These are phyloP conservation scores for Calvadosia cruxmelitensis DNA, from an alignment of 30 jellyfish, hydroid and myxozoan genomes.

Conservation along the genomic window DNA sequence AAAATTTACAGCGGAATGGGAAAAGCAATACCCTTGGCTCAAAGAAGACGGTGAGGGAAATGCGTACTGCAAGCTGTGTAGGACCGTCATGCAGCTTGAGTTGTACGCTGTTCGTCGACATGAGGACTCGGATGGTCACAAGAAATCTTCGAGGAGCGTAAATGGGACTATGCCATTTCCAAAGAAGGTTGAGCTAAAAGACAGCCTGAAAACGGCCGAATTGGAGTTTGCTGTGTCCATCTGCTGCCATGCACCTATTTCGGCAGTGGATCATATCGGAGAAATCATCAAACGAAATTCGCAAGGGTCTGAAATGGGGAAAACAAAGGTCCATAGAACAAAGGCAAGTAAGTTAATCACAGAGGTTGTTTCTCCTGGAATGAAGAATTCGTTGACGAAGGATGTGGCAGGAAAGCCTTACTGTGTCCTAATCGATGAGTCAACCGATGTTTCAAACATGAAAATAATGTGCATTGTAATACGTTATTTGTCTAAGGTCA, in stretches of 20 bases:
- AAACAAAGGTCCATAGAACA: slow-evolving; percentile 32
- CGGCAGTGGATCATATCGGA: slow-evolving; percentile 42
- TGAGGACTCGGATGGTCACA: no score
- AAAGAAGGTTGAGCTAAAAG: slow-evolving; percentile 8
- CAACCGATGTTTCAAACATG: slow-evolving; percentile 37
- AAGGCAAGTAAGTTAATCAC: slow-evolving; percentile 24
- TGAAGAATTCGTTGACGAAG: slow-evolving; percentile 22
- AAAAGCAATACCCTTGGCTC: slow-evolving; percentile 34
- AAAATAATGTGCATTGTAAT: slow-evolving; percentile 18
- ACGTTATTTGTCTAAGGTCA: slow-evolving; percentile 16
- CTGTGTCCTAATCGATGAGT: slow-evolving; percentile 29
- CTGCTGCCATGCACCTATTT: slow-evolving; percentile 41
- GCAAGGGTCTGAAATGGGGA: slow-evolving; percentile 17
- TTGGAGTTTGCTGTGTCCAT: slow-evolving; percentile 27
- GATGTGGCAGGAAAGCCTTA: slow-evolving; percentile 24
- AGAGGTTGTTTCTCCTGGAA: slow-evolving; percentile 27
- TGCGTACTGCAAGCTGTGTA: slow-evolving; percentile 23
- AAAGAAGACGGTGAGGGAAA: slow-evolving; percentile 27
- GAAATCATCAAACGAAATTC: slow-evolving; percentile 28
- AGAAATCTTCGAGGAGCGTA: no score
- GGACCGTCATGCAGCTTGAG: no score
- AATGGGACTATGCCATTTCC: no score
- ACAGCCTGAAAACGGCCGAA: slow-evolving; percentile 23
- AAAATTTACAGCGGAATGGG: slow-evolving; percentile 23
- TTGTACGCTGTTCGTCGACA: no score